Percentiles rank a stretch among this genome's conserved stretches.
Evolutionary conservation across 2,888 invertebrate species (phyloP).

Genomic region (Dryomyza anilis): DNA sequence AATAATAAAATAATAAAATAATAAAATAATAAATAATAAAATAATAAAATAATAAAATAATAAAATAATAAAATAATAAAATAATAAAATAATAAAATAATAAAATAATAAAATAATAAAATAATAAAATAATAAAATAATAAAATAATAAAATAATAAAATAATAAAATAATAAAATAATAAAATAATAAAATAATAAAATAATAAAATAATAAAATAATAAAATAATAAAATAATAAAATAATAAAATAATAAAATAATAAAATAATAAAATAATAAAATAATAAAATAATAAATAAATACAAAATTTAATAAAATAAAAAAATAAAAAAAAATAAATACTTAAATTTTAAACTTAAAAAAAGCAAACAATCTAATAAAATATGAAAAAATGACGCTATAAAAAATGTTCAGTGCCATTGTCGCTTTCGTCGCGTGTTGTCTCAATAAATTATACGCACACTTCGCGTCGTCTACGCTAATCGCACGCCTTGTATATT

Average conservation of each 20-base stretch:
- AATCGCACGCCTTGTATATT: too few relatives aligned
- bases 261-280: not conserved
- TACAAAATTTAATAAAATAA: not conserved
- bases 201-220: not conserved
- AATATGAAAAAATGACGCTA: too few relatives aligned
- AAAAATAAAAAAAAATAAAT: not conserved
- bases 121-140: too few relatives aligned
- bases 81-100: too few relatives aligned
- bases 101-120: not conserved
- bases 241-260: not conserved
- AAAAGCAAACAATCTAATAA: not conserved
- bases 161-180: not conserved
- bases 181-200: not conserved
- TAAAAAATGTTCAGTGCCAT: too few relatives aligned
- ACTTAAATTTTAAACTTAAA: not conserved
- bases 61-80: too few relatives aligned
- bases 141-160: not conserved
- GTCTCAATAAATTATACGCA: too few relatives aligned
- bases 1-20: too few relatives aligned
- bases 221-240: not conserved
- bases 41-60: too few relatives aligned
- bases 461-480: too few relatives aligned
- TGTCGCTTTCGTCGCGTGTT: too few relatives aligned
- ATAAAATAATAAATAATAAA: too few relatives aligned
- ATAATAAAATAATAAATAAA: not conserved